Percentiles rank a stretch among this genome's conserved stretches.
Conservation (phyloP, 2,888 invertebrate genomes). For the Thyatira batis region DNA sequence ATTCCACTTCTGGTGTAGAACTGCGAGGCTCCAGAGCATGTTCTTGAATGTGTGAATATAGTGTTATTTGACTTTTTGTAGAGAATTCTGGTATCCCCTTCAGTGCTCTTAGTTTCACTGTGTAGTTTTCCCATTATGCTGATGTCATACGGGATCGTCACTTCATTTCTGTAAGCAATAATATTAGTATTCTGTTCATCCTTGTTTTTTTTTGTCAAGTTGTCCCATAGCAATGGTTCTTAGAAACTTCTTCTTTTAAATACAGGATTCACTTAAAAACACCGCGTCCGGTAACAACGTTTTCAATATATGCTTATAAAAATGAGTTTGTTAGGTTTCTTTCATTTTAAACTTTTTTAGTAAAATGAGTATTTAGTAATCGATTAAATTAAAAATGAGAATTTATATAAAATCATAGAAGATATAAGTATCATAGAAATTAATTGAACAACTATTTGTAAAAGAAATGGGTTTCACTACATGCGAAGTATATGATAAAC, state of each 20-base stretch:
- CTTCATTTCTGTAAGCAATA: conserved; percentile 67
- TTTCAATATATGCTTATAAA: no score
- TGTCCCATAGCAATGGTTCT: conserved; percentile 1
- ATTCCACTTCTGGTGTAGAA: conserved; percentile 41
- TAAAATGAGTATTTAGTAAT: no score
- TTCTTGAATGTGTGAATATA: conserved; percentile 47
- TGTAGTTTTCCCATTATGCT: conserved; percentile 48
- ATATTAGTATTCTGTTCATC: conserved; percentile 66
- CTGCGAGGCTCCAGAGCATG: conserved; percentile 50
- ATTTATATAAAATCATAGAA: no score
- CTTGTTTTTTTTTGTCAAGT: conserved; percentile 23
- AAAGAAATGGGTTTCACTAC: no score
- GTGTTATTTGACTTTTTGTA: conserved; percentile 59
- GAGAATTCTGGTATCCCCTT: conserved; percentile 43
- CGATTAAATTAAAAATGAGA: no score
- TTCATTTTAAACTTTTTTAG: no score
- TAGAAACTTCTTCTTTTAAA: background rate
- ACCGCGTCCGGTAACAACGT: no score
- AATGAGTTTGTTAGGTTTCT: no score
- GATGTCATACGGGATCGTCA: conserved; percentile 5
- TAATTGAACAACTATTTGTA: no score
- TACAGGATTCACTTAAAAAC: no score
- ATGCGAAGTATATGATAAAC: no score
- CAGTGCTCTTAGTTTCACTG: conserved; percentile 27
- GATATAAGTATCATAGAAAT: no score